Base-by-base conservation (phyloP, 2,888 invertebrate genomes). In the Mongoloraphidia duomilia region DNA sequence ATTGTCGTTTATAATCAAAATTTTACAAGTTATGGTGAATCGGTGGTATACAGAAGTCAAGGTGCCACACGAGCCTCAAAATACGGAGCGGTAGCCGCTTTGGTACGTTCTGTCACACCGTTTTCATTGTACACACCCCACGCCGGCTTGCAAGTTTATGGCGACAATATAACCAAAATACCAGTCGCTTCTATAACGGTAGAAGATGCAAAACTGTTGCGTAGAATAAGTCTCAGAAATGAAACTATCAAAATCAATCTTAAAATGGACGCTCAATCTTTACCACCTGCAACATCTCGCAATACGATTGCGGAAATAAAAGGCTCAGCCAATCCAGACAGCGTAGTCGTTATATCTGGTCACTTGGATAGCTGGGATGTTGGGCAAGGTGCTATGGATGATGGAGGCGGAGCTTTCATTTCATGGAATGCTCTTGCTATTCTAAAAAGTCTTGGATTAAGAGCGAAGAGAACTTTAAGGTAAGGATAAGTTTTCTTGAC, bases 301-400 rank as follows among this genome's bases (percentile, higher is more conserved):
- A 91, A 91, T 63, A 77, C 82, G 0, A 65, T 88, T 9, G 76
- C 79, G 2, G 87, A 90, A 65, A 69, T 84, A 9, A 67, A 63
- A 58, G 86, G 86, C 1, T 38, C 38, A 1, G 49, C 49, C 5
- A 49, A 61, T 10, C 71, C 74, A 0, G 65, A 73, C 34, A 70
- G 76, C 53, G 69, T 82, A 0, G 87, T 89, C 0, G 70, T 90
- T 17, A 75, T 89, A 13, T 85, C 87, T 3, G 90, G 89, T 11
- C 90, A 90, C 63, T 71, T 90, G 33, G 90, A 90, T 60, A 85
- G 85, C 60, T 90, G 89, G 89, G 88, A 90, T 65, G 84, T 89
- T 10, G 89, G 89, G 1, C 77, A 83, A 57, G 90, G 89, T 12
- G 88, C 88, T 8, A 86, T 90, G 87, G 89, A 90, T 62, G 88